A percentile compares a stretch with the other conserved stretches of the same genome.
Evolutionary conservation across 2,797 vertebrate species (phyloP).

Genomic region (Argyrosomus regius): DNA sequence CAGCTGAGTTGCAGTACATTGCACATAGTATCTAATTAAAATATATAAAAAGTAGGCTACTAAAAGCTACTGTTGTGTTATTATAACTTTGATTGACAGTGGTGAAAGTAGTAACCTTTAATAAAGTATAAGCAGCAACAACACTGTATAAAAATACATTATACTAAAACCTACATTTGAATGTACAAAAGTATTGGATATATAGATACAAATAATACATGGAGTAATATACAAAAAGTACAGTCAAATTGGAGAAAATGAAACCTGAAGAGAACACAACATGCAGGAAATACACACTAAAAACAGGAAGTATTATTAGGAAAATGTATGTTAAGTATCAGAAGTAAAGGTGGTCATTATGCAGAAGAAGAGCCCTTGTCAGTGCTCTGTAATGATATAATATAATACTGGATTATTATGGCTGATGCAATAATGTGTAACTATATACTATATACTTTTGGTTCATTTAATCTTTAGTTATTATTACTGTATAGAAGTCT

Average conservation of each 20-base stretch:
- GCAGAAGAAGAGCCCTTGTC: not conserved
- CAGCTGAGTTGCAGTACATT: too few species aligned
- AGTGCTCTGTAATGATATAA: not conserved
- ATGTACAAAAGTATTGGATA: too few species aligned
- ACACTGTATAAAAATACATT: not conserved
- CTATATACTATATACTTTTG: not conserved
- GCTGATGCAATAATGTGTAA: conserved; percentile 14
- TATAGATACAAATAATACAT: not conserved
- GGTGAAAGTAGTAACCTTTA: not conserved
- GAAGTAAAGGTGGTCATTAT: not conserved
- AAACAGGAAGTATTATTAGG: not conserved
- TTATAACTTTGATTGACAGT: not conserved
- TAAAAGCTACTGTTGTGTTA: not conserved
- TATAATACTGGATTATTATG: not conserved
- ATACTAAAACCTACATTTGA: too few species aligned
- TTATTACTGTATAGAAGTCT: not conserved
- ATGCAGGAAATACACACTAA: not conserved
- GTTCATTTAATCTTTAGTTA: not conserved
- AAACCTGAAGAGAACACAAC: not conserved
- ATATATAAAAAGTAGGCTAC: not conserved
- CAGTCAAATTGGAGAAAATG: too few species aligned
- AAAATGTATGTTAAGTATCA: not conserved
- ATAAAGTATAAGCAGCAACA: not conserved
- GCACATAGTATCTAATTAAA: not conserved
- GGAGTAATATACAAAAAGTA: not conserved